A percentile compares a stretch with the other conserved stretches of the same genome.
These are phyloP conservation scores for Drosophila fulvimacula DNA, from an alignment of 2,888 invertebrate species.

Conservation along the genomic window DNA sequence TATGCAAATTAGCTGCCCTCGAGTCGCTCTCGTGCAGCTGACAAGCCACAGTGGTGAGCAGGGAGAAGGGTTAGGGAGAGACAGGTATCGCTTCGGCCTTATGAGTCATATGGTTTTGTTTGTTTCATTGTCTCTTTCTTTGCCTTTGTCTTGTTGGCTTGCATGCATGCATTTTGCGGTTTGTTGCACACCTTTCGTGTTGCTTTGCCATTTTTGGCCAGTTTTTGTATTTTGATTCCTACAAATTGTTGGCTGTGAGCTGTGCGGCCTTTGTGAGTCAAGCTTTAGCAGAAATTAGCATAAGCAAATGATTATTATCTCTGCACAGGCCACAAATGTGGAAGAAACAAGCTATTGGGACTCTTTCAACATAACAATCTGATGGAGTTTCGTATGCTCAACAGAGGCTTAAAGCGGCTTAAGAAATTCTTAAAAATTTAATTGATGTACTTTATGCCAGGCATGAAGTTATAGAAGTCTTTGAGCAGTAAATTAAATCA, in stretches of 20 bases:
- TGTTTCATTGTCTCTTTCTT: slow-evolving; percentile 22
- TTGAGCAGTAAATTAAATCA: background rate
- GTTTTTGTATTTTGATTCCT: slow-evolving; percentile 5
- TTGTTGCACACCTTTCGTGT: slow-evolving; percentile 27
- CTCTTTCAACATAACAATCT: slow-evolving; percentile 5
- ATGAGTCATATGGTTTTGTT: slow-evolving; percentile 50
- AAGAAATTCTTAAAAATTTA: background rate
- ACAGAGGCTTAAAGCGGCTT: background rate
- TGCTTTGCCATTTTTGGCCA: slow-evolving; percentile 41
- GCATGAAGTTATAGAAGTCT: background rate
- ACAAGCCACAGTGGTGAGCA: slow-evolving; percentile 11
- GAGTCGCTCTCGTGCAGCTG: slow-evolving; percentile 41
- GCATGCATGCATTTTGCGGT: slow-evolving; percentile 34
- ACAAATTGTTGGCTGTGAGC: slow-evolving; percentile 44
- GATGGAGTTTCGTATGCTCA: background rate
- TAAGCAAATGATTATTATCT: slow-evolving; percentile 64
- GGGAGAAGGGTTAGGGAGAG: background rate
- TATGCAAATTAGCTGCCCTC: slow-evolving; percentile 71
- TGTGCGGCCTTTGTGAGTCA: slow-evolving; percentile 51
- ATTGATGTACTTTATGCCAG: background rate
- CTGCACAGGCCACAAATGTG: background rate
- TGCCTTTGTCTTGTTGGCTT: slow-evolving; percentile 27
- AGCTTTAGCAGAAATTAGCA: slow-evolving; percentile 54
- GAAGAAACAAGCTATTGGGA: background rate
- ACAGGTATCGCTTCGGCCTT: slow-evolving; percentile 1